Evolutionary conservation across 2,113 vertebrate species (phyloP).

Genomic region (Cinclus cinclus): DNA sequence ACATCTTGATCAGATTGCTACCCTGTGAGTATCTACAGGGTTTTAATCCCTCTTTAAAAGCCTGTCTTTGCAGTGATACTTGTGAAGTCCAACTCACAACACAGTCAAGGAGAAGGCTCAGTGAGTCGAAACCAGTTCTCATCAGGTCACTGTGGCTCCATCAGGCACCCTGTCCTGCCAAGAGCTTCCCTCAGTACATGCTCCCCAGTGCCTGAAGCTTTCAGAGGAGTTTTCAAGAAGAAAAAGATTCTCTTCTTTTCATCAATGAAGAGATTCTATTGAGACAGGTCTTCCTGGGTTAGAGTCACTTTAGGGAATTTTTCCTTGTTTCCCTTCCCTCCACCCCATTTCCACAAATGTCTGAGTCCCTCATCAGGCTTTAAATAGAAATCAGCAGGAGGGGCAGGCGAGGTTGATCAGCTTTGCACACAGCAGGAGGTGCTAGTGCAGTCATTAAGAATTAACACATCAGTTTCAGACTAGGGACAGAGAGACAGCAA

Average conservation of each 20-base stretch:
- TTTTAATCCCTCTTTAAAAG: background rate
- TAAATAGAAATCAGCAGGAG: constrained; percentile 30
- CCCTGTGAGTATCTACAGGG: background rate
- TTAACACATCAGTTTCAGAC: background rate
- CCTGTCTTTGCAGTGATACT: accelerated
- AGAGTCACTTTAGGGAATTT: background rate
- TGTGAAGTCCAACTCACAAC: background rate
- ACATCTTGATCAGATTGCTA: background rate
- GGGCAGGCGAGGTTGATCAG: constrained; percentile 23
- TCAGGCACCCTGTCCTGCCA: background rate
- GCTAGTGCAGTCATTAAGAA: background rate
- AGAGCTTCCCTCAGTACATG: background rate
- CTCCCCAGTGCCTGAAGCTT: background rate
- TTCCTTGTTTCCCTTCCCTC: background rate
- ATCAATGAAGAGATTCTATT: no score
- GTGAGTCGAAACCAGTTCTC: background rate
- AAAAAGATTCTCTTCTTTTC: background rate
- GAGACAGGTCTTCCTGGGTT: background rate
- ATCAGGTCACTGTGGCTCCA: background rate
- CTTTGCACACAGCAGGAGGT: constrained; percentile 35
- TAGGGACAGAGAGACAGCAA: background rate
- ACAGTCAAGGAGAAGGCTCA: background rate
- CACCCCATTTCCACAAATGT: background rate
- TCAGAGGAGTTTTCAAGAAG: background rate
- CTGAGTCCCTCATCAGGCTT: background rate